These are phyloP conservation scores for Rhopilema esculentum DNA, from an alignment of 30 jellyfish, hydroid and myxozoan genomes.

Conservation along the genomic window DNA sequence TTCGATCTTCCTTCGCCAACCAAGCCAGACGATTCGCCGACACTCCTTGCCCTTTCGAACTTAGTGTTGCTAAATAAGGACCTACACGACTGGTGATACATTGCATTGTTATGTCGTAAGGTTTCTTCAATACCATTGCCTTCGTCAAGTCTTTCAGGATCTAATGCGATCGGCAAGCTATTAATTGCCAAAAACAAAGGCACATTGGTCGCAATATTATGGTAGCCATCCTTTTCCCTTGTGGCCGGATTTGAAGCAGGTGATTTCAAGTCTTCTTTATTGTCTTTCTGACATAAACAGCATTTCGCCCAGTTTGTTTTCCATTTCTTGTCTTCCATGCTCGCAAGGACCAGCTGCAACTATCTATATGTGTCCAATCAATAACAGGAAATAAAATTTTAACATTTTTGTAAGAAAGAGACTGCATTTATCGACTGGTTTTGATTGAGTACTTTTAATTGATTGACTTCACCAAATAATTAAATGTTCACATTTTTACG, in stretches of 20 bases:
- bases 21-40: not conserved
- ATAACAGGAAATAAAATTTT: not conserved
- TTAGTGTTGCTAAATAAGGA: constrained; percentile 5
- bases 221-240: not conserved
- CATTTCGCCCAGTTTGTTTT: not conserved
- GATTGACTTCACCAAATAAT: not conserved
- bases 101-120: not conserved
- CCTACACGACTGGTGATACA: not conserved
- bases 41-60: constrained; percentile 12
- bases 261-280: not conserved
- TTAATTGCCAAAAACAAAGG: not conserved
- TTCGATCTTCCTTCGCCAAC: not conserved
- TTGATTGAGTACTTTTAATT: not conserved
- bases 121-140: not conserved
- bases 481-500: not conserved
- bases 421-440: not conserved
- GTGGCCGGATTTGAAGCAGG: not conserved
- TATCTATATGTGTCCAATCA: not conserved
- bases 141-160: not conserved
- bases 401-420: not conserved
- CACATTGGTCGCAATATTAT: not conserved
- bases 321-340: not conserved
- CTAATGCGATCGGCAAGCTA: not conserved
- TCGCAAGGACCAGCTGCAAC: not conserved
- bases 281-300: not conserved